These are phyloP conservation scores for Molanna angustata DNA, from an alignment of 2,888 invertebrate genomes.

Conservation along the genomic window DNA sequence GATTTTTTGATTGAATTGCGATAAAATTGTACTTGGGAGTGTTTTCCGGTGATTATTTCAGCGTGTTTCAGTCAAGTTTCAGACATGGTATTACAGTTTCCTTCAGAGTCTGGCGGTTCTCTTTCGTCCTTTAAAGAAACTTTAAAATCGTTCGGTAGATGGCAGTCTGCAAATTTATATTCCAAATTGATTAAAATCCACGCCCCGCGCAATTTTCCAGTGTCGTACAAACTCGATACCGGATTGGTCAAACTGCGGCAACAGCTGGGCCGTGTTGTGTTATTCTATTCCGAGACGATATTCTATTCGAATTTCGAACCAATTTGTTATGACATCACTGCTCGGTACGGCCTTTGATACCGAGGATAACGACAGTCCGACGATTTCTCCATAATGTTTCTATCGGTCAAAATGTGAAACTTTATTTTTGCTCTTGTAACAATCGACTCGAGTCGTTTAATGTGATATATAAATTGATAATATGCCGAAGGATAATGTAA, in stretches of 20 bases:
- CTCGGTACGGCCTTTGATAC: not conserved
- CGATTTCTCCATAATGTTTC: not conserved
- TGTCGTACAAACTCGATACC: too few relatives aligned
- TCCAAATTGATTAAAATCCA: constrained; percentile 23
- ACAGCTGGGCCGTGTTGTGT: too few relatives aligned
- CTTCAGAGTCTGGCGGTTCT: not conserved
- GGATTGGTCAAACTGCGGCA: too few relatives aligned
- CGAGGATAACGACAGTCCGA: not conserved
- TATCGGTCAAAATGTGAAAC: not conserved
- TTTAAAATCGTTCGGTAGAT: constrained; percentile 3
- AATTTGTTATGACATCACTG: constrained; percentile 10
- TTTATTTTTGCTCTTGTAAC: not conserved
- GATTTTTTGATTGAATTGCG: too few relatives aligned
- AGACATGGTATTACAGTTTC: not conserved
- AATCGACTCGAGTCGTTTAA: not conserved
- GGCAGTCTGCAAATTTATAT: constrained; percentile 11
- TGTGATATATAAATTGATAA: not conserved
- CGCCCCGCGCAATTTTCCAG: constrained; percentile 12
- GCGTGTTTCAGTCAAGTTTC: too few relatives aligned
- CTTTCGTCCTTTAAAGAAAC: not conserved
- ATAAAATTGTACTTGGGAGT: too few relatives aligned
- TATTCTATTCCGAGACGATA: too few relatives aligned
- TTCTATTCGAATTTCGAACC: too few relatives aligned
- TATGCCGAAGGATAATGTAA: too few relatives aligned
- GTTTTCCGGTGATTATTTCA: too few relatives aligned